Evolutionary conservation across 2,888 invertebrate species (phyloP).

Genomic region (Caenorhabditis auriculariae): DNA sequence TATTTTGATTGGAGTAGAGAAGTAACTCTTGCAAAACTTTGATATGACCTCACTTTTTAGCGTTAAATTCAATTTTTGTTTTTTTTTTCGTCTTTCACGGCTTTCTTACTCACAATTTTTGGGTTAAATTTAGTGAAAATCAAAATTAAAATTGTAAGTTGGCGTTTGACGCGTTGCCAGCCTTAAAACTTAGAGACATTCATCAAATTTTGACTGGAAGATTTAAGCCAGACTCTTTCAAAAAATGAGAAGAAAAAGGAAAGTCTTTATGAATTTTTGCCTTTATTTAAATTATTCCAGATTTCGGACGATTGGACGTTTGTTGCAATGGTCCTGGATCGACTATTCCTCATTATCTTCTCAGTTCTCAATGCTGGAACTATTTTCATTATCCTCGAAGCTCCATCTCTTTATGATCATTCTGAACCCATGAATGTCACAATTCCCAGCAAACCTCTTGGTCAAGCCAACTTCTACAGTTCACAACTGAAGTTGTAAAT

Average conservation of each 20-base stretch:
- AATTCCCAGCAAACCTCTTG: conserved; percentile 57
- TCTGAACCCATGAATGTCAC: conserved; percentile 59
- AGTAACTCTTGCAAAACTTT: no score
- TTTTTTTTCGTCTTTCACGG: no score
- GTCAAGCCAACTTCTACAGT: conserved; percentile 52
- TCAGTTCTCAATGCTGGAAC: conserved; percentile 61
- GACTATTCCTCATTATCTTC: conserved; percentile 61
- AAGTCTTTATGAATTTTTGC: no score
- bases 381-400: conserved; percentile 58
- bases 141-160: no score
- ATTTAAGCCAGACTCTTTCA: not conserved
- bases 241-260: not conserved
- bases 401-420: conserved; percentile 59
- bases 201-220: no score
- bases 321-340: conserved; percentile 62
- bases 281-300: conserved; percentile 20
- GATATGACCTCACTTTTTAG: no score
- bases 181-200: no score
- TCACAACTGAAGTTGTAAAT: no score
- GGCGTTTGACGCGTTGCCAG: no score
- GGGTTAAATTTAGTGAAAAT: no score
- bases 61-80: no score
- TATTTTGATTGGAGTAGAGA: not conserved
- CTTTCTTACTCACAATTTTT: no score
- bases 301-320: conserved; percentile 62